These are phyloP conservation scores for Erpornis zantholeuca DNA, from an alignment of 2,113 vertebrate species.

Conservation along the genomic window DNA sequence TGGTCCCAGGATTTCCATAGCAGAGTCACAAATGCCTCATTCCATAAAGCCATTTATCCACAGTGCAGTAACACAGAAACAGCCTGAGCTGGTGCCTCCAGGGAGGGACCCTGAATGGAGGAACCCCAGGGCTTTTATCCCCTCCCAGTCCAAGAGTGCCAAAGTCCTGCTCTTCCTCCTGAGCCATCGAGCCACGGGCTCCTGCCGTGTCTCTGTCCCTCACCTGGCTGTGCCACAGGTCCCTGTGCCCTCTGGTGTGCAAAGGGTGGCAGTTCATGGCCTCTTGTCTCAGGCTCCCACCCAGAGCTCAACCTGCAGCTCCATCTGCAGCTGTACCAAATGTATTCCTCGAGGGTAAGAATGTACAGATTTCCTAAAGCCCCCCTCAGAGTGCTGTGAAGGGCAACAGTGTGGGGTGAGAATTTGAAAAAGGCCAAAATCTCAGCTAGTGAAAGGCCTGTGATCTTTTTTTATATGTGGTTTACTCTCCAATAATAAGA, in stretches of 20 bases:
- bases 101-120: not conserved
- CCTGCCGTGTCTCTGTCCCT: not conserved
- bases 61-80: not conserved
- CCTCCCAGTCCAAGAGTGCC: accelerated
- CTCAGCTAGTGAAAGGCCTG: not conserved
- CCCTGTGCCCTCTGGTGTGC: not conserved
- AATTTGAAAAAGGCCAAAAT: not conserved
- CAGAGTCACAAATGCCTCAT: accelerated
- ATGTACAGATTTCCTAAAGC: not conserved
- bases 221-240: not conserved
- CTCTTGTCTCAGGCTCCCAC: not conserved
- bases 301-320: not conserved
- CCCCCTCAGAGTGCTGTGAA: not conserved
- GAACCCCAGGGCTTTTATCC: not conserved
- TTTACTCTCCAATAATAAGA: not conserved
- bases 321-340: not conserved
- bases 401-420: not conserved
- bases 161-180: accelerated
- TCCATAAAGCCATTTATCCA: not conserved
- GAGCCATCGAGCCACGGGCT: not conserved
- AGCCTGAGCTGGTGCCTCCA: not conserved
- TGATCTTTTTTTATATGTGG: not conserved
- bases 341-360: not conserved
- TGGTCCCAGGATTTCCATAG: accelerated
- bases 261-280: not conserved